A percentile compares a stretch with the other conserved stretches of the same genome.
Evolutionary conservation across 2,797 vertebrate genomes (phyloP).

Genomic region (Xenops minutus): DNA sequence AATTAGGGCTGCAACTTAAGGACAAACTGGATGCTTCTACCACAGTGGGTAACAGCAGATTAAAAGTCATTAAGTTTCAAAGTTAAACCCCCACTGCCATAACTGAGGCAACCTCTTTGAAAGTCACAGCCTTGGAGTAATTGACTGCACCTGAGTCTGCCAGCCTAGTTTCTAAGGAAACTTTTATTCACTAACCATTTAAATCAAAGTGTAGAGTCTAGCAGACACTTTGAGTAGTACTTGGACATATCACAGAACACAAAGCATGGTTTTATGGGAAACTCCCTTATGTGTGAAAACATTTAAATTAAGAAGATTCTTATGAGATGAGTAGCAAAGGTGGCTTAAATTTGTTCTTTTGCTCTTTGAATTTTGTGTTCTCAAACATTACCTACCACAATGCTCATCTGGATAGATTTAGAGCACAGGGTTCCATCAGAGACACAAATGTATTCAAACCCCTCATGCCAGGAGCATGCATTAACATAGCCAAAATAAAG

Average conservation of each 20-base stretch:
- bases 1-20: neutral
- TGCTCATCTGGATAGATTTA: neutral
- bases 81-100: neutral
- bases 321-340: neutral
- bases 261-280: neutral
- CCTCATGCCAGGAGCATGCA: neutral
- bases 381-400: neutral
- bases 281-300: neutral
- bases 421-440: neutral
- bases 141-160: neutral
- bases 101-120: neutral
- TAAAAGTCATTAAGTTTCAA: neutral
- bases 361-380: neutral
- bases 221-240: neutral
- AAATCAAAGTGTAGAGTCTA: neutral
- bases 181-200: neutral
- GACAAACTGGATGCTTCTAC: neutral
- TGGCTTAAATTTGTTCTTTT: neutral
- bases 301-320: neutral
- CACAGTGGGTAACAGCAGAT: neutral
- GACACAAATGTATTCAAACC: neutral
- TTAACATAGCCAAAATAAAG: neutral
- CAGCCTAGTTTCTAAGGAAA: neutral
- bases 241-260: neutral
- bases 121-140: neutral